Conservation (phyloP, 2,113 vertebrate species). For the Ictidomys tridecemlineatus region DNA sequence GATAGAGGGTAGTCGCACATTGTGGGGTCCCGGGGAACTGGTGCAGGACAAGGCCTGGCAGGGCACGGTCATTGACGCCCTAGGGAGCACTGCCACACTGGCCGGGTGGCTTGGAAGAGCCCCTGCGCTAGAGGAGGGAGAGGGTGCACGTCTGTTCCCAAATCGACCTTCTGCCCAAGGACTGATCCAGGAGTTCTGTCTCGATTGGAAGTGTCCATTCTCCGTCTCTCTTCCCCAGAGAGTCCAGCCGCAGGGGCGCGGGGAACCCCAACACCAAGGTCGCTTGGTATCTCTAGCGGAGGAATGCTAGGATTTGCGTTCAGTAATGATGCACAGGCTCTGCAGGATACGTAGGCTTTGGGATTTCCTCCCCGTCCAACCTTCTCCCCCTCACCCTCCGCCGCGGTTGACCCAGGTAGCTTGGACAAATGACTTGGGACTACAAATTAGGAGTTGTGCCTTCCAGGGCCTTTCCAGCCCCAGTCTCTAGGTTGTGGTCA, state of each 20-base stretch:
- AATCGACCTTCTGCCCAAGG: not conserved
- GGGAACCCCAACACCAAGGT: accelerated
- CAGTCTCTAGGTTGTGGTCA: not conserved
- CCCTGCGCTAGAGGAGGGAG: accelerated
- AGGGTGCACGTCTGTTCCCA: accelerated
- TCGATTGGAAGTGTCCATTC: not conserved
- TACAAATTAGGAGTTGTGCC: not conserved
- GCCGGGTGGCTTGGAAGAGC: accelerated
- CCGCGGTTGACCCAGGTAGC: not conserved
- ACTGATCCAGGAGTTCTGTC: not conserved
- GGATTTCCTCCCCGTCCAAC: not conserved
- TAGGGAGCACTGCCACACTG: not conserved
- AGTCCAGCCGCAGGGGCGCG: accelerated
- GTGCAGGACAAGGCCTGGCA: accelerated
- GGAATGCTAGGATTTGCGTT: not conserved
- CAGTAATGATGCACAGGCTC: too few species aligned
- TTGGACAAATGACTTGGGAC: not conserved
- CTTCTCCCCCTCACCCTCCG: not conserved
- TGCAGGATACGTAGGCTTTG: accelerated
- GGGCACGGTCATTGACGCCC: accelerated
- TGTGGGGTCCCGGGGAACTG: not conserved
- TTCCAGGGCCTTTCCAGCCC: not conserved
- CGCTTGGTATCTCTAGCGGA: accelerated
- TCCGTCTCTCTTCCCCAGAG: not conserved
- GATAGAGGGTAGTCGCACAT: not conserved